phyloP scores from a whole-genome alignment of 1,140 invertebrate species.

The Chironomus striatipennis region DNA sequence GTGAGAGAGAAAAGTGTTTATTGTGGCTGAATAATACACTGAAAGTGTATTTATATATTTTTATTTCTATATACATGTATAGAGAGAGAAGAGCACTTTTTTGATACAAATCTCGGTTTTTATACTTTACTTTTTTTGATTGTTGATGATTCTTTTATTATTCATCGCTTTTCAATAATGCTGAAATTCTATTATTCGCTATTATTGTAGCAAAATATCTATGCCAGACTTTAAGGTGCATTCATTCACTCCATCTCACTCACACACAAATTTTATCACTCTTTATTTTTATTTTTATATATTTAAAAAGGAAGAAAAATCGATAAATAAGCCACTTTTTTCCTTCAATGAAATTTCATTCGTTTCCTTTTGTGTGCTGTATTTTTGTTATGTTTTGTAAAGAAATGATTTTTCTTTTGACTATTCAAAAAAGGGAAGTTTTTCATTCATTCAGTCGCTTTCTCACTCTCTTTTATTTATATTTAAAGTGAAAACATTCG shows the following conservation, averaged over 20 bases:
- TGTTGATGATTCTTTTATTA: slow-evolving; percentile 22
- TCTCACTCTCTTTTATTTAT: slow-evolving; percentile 1
- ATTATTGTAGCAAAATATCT: neutral
- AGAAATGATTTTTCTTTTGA: slow-evolving; percentile 14
- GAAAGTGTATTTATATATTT: neutral
- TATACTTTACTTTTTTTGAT: neutral
- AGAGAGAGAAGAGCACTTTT: neutral
- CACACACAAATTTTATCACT: neutral
- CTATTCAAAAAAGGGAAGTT: slow-evolving; percentile 11
- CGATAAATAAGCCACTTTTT: slow-evolving; percentile 5
- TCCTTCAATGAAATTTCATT: neutral
- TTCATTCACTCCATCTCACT: neutral
- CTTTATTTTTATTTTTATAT: neutral
- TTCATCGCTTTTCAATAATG: slow-evolving; percentile 8
- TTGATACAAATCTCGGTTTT: slow-evolving; percentile 10
- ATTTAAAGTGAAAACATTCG: slow-evolving; percentile 14
- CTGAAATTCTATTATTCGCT: slow-evolving; percentile 14
- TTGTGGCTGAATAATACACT: neutral
- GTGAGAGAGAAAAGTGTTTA: neutral
- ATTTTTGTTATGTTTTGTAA: slow-evolving; percentile 10
- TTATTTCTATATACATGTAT: neutral
- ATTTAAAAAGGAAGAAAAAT: neutral
- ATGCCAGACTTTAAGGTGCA: neutral
- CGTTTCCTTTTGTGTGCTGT: slow-evolving; percentile 4
- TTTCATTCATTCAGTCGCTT: slow-evolving; percentile 7